phyloP scores from a whole-genome alignment of 2,797 vertebrate genomes.

The Hippopotamyrus pictus region DNA sequence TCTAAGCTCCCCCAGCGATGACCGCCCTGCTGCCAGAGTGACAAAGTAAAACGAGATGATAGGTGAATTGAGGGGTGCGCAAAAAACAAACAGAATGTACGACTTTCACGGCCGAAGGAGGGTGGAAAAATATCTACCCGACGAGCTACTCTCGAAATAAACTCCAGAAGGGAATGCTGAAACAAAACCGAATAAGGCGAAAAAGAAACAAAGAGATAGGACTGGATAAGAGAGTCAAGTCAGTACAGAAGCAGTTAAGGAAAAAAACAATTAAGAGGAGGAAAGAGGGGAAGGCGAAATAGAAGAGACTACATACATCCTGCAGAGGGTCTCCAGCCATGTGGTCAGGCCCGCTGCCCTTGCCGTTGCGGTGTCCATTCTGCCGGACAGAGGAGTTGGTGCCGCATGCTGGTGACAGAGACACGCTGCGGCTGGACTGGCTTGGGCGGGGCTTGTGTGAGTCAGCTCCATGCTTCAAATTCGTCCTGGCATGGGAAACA shows the following conservation, averaged over 20 bases:
- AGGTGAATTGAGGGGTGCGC: slow-evolving; percentile 39
- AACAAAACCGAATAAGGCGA: slow-evolving; percentile 28
- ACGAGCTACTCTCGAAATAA: slow-evolving; percentile 26
- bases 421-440: slow-evolving; percentile 65
- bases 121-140: slow-evolving; percentile 35
- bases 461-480: slow-evolving; percentile 74
- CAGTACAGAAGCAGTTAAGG: slow-evolving; percentile 45
- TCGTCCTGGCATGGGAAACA: slow-evolving; percentile 56
- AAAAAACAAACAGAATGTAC: slow-evolving; percentile 48
- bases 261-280: slow-evolving; percentile 41
- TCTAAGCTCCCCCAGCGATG: slow-evolving; percentile 10
- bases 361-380: slow-evolving; percentile 80
- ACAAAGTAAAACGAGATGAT: slow-evolving; percentile 45
- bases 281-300: slow-evolving; percentile 44
- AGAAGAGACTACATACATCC: slow-evolving; percentile 89
- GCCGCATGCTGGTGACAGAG: slow-evolving; percentile 61
- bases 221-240: slow-evolving; percentile 40
- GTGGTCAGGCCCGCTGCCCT: slow-evolving; percentile 65
- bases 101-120: slow-evolving; percentile 39
- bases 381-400: slow-evolving; percentile 71
- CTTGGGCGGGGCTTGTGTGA: slow-evolving; percentile 67
- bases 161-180: slow-evolving; percentile 31
- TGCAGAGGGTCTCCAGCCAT: slow-evolving; percentile 65
- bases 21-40: slow-evolving; percentile 34
- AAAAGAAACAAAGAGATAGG: slow-evolving; percentile 50